Evolutionary conservation across 2,113 vertebrate species (phyloP), one percentile per base, ranked within the genome.

Genomic region (Nycticryphes semicollaris): DNA sequence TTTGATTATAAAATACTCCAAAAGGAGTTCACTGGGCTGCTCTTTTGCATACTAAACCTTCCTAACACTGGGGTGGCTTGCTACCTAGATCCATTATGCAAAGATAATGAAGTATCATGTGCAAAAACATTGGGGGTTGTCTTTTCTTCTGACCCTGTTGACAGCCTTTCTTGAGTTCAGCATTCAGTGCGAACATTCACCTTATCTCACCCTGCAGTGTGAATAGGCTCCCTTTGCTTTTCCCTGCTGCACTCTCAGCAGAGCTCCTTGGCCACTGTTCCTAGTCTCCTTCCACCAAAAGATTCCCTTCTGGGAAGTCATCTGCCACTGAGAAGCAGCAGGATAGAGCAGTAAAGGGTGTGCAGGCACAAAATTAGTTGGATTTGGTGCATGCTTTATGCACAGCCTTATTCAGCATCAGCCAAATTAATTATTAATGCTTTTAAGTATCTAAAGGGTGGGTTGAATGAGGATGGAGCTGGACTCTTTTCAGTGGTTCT

Each of bases 1-100:
- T 94, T 95, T 94, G 89, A 87, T 79, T 94, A 87, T 89, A 74
- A 88, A 91, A 87, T 87, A 68, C 51, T 88, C 39, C 63, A 66
- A 72, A 78, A 94, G 53, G 67, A 93, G 74, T 53, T 94, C 50
- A 33, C 56, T 68, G 47, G 23, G 6, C 51, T 83, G 59, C 47
- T 75, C 16, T 67, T 80, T 51, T 39, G 84, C 64, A 41, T 27
- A 24, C 60, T 80, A 78, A 84, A 84, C 30, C 48, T 79, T 64
- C 33, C 47, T 31, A 4, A 53, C 0, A 0, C 64, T 56, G 74
- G 1, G 16, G 14, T 28, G 68, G 43, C 62, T 79, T 0, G 0
- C 64, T 77, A 53, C 60, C 48, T 87, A 57, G 73, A 59, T 69
- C 62, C 43, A n/a, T 91, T 85, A 67, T 24, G 45, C 84, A 80